Evolutionary conservation across 2,113 vertebrate genomes (phyloP), one percentile per base, ranked within the genome.

Genomic region (Trematomus loennbergii): DNA sequence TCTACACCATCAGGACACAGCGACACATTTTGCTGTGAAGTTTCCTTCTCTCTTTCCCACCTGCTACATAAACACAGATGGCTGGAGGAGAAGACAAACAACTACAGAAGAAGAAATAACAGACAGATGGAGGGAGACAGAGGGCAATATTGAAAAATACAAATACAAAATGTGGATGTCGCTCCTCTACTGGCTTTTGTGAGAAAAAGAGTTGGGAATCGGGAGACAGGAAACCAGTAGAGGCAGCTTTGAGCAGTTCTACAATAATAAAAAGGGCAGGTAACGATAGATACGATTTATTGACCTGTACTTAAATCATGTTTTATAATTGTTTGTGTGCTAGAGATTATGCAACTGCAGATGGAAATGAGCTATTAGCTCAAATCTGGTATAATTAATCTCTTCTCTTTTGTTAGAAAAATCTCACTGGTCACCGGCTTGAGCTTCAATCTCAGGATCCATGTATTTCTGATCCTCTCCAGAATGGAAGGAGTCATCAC

Each of bases 31-130:
- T 55, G 10, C 16, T 75, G 16, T 58, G 62, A 74, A 65, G 54
- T 64, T 82, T 65, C 3, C 2, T 36, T 77, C 50, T 49, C 43
- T 69, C 17, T 50, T 73, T 64, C 48, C 63, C 75, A 88, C 81
- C 79, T 78, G 81, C 75, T 75, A 65, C 43, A 62, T 18, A 58
- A 87, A 80, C 83, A 86, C 88, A 90, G 81, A 86, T 86, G 88
- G 86, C 81, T 20, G 52, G 64, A 66, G 50, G 46, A 84, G 48
- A 75, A 72, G 71, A 67, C 53, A 82, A 75, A 61, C 22, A 33
- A n/a, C 53, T 15, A 16, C 57, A 46, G 61, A 57, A 25, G 63
- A 53, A 70, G 33, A 67, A 61, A 71, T 59, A 59, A 78, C 20
- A 66, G 73, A 71, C 77, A 85, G 82, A 82, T 79, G 78, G 77